Base-by-base conservation (phyloP, 2,888 invertebrate species). In the Prosopocoilus inquinatus region DNA sequence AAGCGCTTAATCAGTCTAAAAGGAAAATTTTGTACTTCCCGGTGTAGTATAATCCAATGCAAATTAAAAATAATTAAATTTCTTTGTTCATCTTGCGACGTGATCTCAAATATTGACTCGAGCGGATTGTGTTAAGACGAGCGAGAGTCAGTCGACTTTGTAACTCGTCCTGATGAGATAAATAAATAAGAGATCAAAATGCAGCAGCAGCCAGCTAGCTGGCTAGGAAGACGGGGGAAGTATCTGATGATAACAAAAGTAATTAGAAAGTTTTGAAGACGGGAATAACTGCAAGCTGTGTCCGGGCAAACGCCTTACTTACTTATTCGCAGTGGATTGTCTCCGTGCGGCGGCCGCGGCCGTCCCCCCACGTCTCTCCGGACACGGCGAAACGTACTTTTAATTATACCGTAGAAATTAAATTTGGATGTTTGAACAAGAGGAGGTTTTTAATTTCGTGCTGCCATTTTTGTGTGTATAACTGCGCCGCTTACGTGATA, bases 251-350 rank as follows among this genome's bases (percentile, higher is more conserved):
- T 59, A 62, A 59, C 54, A 57, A 56, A 60, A 59, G 59, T 60
- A 62, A 62, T 62, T 62, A 62, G 59, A 59, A 62, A 62, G 60
- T 62, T 60, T 53, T 33, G 9, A 46, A 53, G 50, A 32, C 28
- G 47, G 36, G 41, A 50, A 50, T 50, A 50, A 50, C 50, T 50
- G 50, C 50, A 50, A 50, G 50, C 50, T 50, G 50, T 34, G 39
- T 50, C 41, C 28, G 50, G 39, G 12, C 20, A 28, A 28, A 28
- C 20, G 20, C 20, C 20, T 28, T 28, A 28, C 20, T 28, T 28
- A 28, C 20, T 28, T 28, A 28, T 28, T 28, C 20, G 20, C 20
- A 28, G 20, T 28, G 20, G 20, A 28, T 28, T 28, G 20, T 28
- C 20, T 28, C 20, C 5, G 20, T 28, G 20, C 20, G 3, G 20